Evolutionary conservation across 2,888 invertebrate species (phyloP).

Genomic region (Fragum whitleyi): DNA sequence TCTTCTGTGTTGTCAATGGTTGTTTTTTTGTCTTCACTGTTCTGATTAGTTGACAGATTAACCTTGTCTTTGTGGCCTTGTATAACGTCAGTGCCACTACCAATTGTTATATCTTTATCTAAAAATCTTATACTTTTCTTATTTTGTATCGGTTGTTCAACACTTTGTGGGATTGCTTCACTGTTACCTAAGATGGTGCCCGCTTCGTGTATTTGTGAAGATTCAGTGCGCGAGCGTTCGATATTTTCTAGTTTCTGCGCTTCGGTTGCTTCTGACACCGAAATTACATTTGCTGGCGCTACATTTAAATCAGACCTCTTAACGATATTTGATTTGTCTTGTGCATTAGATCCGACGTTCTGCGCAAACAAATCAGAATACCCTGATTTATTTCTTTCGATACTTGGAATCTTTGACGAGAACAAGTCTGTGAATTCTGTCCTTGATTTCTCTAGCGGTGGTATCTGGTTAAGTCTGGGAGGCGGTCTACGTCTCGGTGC

Average conservation of each 20-base stretch:
- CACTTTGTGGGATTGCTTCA: not conserved
- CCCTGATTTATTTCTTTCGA: not conserved
- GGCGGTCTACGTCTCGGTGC: conserved; percentile 36
- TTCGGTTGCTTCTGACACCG: not conserved
- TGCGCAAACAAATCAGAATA: not conserved
- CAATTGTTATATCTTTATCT: not conserved
- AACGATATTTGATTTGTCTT: not conserved
- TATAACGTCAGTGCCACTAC: not conserved
- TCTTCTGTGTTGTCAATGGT: not conserved
- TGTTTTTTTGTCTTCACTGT: not conserved
- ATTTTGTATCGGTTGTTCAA: not conserved
- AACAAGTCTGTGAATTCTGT: conserved; percentile 13
- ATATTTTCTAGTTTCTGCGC: not conserved
- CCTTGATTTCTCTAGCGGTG: conserved; percentile 19
- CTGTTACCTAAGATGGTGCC: not conserved
- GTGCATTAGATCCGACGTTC: not conserved
- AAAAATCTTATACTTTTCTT: not conserved
- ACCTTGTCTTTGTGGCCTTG: not conserved
- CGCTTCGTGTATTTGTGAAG: not conserved
- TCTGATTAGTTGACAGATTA: not conserved
- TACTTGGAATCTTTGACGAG: conserved; percentile 4
- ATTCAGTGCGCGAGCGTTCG: not conserved
- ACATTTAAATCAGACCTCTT: not conserved
- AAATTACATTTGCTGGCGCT: not conserved
- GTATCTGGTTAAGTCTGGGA: conserved; percentile 38